Evolutionary conservation across 2,888 invertebrate genomes (phyloP).

Genomic region (Lordiphosa andalusiaca): DNA sequence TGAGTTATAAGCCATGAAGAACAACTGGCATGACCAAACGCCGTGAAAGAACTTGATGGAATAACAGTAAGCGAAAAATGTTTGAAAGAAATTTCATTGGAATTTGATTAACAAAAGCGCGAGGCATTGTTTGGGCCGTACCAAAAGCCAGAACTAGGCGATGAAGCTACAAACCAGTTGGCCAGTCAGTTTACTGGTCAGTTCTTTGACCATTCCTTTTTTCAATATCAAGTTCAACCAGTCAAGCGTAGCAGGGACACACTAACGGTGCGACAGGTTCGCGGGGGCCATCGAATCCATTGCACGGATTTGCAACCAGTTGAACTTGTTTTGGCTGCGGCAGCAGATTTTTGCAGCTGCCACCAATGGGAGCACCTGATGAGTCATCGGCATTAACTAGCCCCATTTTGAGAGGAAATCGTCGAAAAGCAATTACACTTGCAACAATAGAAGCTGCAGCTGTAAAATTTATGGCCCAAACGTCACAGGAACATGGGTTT

Average conservation of each 20-base stretch:
- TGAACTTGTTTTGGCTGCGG: slow-evolving; percentile 51
- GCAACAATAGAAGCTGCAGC: slow-evolving; percentile 68
- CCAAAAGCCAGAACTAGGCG: slow-evolving; percentile 21
- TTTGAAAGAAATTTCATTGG: slow-evolving; percentile 36
- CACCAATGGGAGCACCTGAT: slow-evolving; percentile 37
- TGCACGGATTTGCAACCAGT: slow-evolving; percentile 69
- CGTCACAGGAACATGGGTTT: slow-evolving; percentile 68
- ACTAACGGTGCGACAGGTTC: slow-evolving; percentile 68
- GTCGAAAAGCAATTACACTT: slow-evolving; percentile 60
- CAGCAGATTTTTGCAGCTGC: slow-evolving; percentile 56
- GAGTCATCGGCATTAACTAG: slow-evolving; percentile 51
- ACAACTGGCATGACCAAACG: slow-evolving; percentile 23
- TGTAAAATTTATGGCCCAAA: slow-evolving; percentile 65
- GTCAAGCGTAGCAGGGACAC: slow-evolving; percentile 48
- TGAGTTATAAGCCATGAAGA: slow-evolving; percentile 40
- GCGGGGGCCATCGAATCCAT: slow-evolving; percentile 41
- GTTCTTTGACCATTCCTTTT: slow-evolving; percentile 47
- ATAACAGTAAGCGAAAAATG: slow-evolving; percentile 22
- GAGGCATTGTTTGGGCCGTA: slow-evolving; percentile 29
- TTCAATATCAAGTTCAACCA: slow-evolving; percentile 78
- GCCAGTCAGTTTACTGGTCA: slow-evolving; percentile 27
- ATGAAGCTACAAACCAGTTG: slow-evolving; percentile 47
- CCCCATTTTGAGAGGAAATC: slow-evolving; percentile 41
- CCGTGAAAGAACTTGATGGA: slow-evolving; percentile 28
- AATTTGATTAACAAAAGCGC: slow-evolving; percentile 33